A percentile compares a stretch with the other conserved stretches of the same genome.
Evolutionary conservation across 2,797 vertebrate species (phyloP).

Genomic region (Sciurus vulgaris): DNA sequence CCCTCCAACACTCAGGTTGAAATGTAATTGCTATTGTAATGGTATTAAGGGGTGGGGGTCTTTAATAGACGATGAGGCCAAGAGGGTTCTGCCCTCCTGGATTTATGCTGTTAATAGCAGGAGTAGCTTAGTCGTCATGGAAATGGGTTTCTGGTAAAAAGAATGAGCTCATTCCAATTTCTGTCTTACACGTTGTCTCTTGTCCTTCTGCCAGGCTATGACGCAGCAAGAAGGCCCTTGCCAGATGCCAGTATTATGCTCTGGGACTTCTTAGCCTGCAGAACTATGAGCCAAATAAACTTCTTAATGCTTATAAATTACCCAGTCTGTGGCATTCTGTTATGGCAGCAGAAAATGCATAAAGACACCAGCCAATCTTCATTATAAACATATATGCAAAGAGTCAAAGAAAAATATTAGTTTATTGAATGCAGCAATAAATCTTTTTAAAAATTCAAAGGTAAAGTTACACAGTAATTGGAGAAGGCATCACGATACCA

Average conservation of each 20-base stretch:
- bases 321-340: not conserved
- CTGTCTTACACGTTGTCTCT: not conserved
- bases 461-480: not conserved
- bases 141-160: not conserved
- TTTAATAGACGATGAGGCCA: not conserved
- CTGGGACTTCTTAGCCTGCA: not conserved
- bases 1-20: not conserved
- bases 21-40: not conserved
- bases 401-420: not conserved
- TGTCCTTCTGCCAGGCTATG: not conserved
- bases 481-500: not conserved
- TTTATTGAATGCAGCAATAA: not conserved
- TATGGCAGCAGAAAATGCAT: not conserved
- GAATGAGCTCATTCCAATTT: not conserved
- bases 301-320: not conserved
- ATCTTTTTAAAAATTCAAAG: not conserved
- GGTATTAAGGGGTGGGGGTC: not conserved
- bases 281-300: not conserved
- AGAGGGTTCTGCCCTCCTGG: not conserved
- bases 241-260: not conserved
- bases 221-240: not conserved
- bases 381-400: not conserved
- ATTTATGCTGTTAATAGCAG: not conserved
- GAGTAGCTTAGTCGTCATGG: not conserved
- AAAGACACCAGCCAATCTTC: not conserved